Base-by-base conservation (phyloP, 2,888 invertebrate genomes). In the Acanthoscelides obtectus region DNA sequence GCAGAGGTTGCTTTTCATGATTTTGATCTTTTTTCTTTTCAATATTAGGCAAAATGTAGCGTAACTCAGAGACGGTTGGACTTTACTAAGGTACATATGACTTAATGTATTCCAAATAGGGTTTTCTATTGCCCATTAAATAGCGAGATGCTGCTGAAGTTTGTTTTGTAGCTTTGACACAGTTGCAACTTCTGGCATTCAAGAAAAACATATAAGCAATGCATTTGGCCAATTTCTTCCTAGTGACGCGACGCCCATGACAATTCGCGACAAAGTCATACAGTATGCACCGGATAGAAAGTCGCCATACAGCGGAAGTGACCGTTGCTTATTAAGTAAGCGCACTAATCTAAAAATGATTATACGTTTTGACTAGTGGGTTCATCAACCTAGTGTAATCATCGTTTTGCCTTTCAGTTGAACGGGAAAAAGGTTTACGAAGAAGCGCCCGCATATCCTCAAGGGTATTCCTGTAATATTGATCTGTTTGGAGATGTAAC, bases 381-480 rank as follows among this genome's bases (percentile, higher is more conserved):
- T 72, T 75, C 75, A 66, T 70, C 66, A 69, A 73, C 75, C 75
- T 66, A 66, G 63, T 69, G 67, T 22, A 64, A 45, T 72, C 45
- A 69, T 68, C 67, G 22, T 25, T 8, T 68, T 25, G 27, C 20
- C 22, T 45, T 45, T 45, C 45, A 45, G 45, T 45, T 12, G 45
- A 45, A 45, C 17, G 45, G 45, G 17, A 1, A 12, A 45, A 45
- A 45, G 17, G 45, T 6, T 12, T 3, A 45, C 12, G 5, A 45
- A 45, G 12, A 45, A 45, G 3, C 45, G 45, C 12, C 45, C 17
- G 45, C 17, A 45, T 45, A 12, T 17, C 45, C 17, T 12, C 45
- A 12, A 12, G 12, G 45, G 1, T 45, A 45, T 45, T 45, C 45
- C 5, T 45, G 8, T 45, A 45, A 45, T 45, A 45, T 45, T 45